Evolutionary conservation across 1,140 invertebrate species (phyloP), one percentile per base, ranked within the genome.

Genomic region (Trichogramma pretiosum): DNA sequence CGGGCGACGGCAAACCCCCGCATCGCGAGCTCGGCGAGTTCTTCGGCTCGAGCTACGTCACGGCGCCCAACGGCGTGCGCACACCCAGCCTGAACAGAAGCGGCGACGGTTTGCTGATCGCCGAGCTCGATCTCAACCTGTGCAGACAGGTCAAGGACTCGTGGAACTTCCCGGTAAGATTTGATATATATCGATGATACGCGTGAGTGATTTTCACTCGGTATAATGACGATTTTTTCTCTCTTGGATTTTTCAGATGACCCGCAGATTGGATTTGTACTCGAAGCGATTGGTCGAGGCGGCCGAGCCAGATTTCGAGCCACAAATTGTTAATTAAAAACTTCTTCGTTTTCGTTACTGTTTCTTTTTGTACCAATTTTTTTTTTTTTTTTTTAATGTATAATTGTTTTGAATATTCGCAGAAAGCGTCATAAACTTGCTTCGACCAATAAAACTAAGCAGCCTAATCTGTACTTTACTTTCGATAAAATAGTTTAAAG

Each of bases 21-120:
- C 93, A 96, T 67, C 88, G 84, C 62, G 82, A 90, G 50, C 94
- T 96, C 73, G 93, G 93, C 3, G 88, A 93, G 68, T 98, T 98
- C 68, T 98, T 95, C 74, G 94, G 92, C 0, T 93, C 91, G 0
- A 90, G 85, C 56, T 98, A 97, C 71, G 74, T 95, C 1, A 81
- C 92, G 30, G 88, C 84, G n/a, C 94, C 94, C 1, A 87, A 97
- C 78, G 94, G 93, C 3, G 78, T 78, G 26, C 77, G 93, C 63
- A 93, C 89, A 42, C 87, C 87, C 8, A 84, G 89, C 17, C 68
- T 98, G 11, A 92, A 88, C 1, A 77, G 93, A 51, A 73, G 77
- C 9, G 77, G 73, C 21, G 93, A 98, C 76, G 96, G 96, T 24
- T 68, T 99, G n/a, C 72, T 99, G 2, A 79, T 99, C 14, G 79